These are phyloP conservation scores for Heliconius erato DNA, from an alignment of 2,888 invertebrate species.

Conservation along the genomic window DNA sequence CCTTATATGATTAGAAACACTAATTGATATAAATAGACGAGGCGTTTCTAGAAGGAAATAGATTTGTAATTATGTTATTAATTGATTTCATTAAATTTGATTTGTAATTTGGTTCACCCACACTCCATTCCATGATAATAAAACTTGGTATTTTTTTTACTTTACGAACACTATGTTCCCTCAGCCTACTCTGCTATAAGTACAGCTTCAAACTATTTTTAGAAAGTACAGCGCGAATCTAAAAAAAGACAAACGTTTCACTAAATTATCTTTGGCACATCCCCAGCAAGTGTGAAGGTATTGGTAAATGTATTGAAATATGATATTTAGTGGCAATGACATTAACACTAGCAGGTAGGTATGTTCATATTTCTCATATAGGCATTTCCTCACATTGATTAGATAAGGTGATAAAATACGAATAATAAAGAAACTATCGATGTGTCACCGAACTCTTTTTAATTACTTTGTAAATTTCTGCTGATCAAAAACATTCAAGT, in stretches of 20 bases:
- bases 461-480: no score
- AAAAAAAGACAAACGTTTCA: no score
- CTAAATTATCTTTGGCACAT: no score
- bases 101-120: no score
- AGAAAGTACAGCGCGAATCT: no score
- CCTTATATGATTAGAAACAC: not conserved
- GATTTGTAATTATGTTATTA: not conserved
- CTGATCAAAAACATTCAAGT: no score
- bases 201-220: no score
- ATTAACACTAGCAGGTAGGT: not conserved
- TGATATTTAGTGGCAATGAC: not conserved
- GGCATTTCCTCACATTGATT: not conserved
- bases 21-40: not conserved
- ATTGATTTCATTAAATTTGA: not conserved
- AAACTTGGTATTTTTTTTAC: no score
- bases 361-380: not conserved
- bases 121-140: no score
- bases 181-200: no score
- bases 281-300: no score
- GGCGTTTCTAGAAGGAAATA: conserved; percentile 12
- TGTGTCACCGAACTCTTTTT: not conserved
- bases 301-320: not conserved
- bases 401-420: not conserved
- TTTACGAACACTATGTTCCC: no score
- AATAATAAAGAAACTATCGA: not conserved